phyloP scores from a whole-genome alignment of 1,140 invertebrate genomes.

The Bombus turneri region DNA sequence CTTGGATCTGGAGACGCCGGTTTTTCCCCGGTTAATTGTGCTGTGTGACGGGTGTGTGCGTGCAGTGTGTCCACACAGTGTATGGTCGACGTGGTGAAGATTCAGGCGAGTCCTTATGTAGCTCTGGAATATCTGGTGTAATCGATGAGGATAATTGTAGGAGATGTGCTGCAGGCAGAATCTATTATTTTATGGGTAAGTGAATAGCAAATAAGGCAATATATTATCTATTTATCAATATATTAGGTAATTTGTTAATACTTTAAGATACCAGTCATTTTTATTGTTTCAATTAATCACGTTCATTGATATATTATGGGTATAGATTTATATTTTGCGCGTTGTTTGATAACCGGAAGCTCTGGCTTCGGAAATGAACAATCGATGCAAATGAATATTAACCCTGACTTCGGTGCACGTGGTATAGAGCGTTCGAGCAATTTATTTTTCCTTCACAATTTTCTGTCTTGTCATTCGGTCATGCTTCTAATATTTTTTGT shows the following conservation, averaged over 20 bases:
- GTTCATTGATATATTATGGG: background rate
- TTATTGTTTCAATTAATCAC: background rate
- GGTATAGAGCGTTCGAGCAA: background rate
- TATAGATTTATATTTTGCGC: background rate
- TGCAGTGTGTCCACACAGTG: slow-evolving; percentile 32
- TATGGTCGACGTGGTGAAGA: background rate
- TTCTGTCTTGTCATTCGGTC: background rate
- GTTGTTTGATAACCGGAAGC: background rate
- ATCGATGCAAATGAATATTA: slow-evolving; percentile 42
- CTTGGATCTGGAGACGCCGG: background rate
- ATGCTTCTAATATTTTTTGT: background rate
- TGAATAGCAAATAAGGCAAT: background rate
- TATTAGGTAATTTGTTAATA: background rate
- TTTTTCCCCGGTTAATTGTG: background rate
- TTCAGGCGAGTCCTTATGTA: background rate
- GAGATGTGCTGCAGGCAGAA: background rate
- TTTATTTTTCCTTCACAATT: background rate
- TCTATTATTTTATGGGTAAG: slow-evolving; percentile 2
- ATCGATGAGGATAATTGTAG: slow-evolving; percentile 7
- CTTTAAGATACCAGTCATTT: background rate
- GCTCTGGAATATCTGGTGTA: slow-evolving; percentile 13
- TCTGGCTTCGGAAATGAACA: background rate
- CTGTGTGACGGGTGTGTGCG: slow-evolving; percentile 30
- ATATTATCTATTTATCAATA: background rate
- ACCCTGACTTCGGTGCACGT: slow-evolving; percentile 31